Evolutionary conservation across 2,113 vertebrate genomes (phyloP).

Genomic region (Porphyrio hochstetteri): DNA sequence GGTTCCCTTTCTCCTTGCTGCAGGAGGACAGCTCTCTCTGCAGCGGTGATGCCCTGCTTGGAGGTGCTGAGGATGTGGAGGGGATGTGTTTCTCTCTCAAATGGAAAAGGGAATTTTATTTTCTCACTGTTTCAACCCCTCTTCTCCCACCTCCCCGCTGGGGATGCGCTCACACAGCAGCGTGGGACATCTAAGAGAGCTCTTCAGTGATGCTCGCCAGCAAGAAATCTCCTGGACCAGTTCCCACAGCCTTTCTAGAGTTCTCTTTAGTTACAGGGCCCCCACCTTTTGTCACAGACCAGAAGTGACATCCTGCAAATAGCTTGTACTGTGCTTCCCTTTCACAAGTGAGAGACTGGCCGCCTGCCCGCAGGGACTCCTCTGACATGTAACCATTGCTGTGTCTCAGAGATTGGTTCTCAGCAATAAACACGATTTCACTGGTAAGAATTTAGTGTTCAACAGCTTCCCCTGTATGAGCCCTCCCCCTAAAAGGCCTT

Average conservation of each 20-base stretch:
- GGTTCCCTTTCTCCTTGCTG: not conserved
- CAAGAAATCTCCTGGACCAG: not conserved
- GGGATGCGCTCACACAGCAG: fast-evolving
- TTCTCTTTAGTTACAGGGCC: not conserved
- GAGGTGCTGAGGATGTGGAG: not conserved
- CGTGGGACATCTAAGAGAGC: fast-evolving
- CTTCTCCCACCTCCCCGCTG: not conserved
- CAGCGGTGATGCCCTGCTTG: not conserved
- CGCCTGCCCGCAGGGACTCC: fast-evolving
- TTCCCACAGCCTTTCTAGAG: not conserved
- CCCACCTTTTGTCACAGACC: not conserved
- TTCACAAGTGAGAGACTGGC: not conserved
- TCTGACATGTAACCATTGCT: fast-evolving
- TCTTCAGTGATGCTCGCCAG: not conserved
- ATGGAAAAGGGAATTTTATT: not conserved
- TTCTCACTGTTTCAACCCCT: not conserved
- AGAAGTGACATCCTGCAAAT: not conserved
- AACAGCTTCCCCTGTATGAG: not conserved
- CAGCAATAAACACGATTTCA: not conserved
- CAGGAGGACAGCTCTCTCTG: fast-evolving
- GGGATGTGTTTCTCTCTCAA: not conserved
- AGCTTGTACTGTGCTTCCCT: not conserved
- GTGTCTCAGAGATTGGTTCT: not conserved
- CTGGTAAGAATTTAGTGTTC: not conserved
- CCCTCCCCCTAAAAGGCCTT: not conserved